phyloP scores from a whole-genome alignment of 2,888 invertebrate species.

The Caenorhabditis sp. region DNA sequence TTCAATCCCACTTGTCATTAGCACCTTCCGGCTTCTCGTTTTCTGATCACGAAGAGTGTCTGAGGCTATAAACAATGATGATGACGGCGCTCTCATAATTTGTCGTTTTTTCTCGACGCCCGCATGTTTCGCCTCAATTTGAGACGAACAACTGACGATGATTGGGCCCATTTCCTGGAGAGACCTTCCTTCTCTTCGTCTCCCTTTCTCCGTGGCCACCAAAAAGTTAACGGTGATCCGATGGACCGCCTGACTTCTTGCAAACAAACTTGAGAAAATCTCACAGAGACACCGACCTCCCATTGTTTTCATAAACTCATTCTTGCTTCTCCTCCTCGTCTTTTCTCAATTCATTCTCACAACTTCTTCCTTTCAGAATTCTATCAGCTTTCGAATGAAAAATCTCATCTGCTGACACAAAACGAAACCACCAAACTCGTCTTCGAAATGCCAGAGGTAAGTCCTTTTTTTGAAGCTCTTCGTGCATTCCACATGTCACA shows the following conservation, averaged over 20 bases:
- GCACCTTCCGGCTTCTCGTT: constrained; percentile 24
- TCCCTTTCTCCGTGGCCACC: constrained; percentile 6
- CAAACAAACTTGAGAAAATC: constrained; percentile 26
- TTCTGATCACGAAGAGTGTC: constrained; percentile 11
- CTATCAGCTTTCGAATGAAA: constrained; percentile 9
- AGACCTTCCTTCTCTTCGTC: constrained; percentile 7
- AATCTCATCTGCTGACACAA: constrained; percentile 1
- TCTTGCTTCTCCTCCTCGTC: background rate
- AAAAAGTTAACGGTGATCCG: constrained; percentile 32
- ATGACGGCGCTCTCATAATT: constrained; percentile 17
- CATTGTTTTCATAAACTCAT: constrained; percentile 39
- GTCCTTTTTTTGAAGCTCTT: constrained; percentile 1
- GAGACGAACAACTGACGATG: constrained; percentile 53
- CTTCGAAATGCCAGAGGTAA: constrained; percentile 52
- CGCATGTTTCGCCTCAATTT: constrained; percentile 41
- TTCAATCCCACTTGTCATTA: constrained; percentile 8
- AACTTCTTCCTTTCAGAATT: constrained; percentile 9
- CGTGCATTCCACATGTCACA: constrained; percentile 9
- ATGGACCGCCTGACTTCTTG: constrained; percentile 8
- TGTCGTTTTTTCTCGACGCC: constrained; percentile 19
- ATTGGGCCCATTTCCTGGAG: constrained; percentile 33
- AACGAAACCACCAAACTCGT: background rate
- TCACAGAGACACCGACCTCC: constrained; percentile 1
- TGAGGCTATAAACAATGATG: constrained; percentile 19
- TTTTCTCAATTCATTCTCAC: background rate